Conservation (phyloP, 2,888 invertebrate genomes). For the Ophraella communa region DNA sequence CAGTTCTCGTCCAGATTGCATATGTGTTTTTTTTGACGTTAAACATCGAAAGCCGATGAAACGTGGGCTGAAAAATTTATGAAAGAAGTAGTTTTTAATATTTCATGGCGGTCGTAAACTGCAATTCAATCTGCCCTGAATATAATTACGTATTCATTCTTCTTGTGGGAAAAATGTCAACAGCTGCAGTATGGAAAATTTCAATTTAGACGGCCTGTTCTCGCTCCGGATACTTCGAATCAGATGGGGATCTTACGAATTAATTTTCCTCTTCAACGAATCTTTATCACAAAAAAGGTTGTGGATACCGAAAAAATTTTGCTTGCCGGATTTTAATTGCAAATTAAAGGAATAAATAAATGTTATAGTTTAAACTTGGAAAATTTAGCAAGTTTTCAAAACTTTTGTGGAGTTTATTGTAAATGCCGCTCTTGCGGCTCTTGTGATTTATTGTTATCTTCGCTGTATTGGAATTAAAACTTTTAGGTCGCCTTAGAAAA, state of each 20-base stretch:
- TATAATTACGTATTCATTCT: conserved; percentile 53
- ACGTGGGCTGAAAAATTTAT: conserved; percentile 29
- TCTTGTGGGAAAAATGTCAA: conserved; percentile 51
- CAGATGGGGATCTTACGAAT: conserved; percentile 39
- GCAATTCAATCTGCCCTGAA: conserved; percentile 49
- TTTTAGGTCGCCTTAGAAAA: too few relatives aligned
- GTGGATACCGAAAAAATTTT: conserved; percentile 38
- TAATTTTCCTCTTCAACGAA: conserved; percentile 42
- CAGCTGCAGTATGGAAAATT: conserved; percentile 51
- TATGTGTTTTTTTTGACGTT: conserved; percentile 5
- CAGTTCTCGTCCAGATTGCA: neutral
- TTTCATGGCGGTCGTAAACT: conserved; percentile 45
- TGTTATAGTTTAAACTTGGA: conserved; percentile 37
- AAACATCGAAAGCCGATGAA: neutral
- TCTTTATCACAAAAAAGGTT: conserved; percentile 43
- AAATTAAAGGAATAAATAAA: conserved; percentile 41
- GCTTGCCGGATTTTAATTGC: conserved; percentile 41
- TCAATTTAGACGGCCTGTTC: conserved; percentile 47
- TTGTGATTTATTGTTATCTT: conserved; percentile 20
- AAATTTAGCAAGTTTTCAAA: conserved; percentile 25
- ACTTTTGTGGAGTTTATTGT: conserved; percentile 26
- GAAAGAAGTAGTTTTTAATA: conserved; percentile 34
- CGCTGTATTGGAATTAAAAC: conserved; percentile 9
- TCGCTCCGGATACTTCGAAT: conserved; percentile 42
- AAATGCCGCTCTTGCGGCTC: conserved; percentile 14